phyloP scores from a whole-genome alignment of 2,888 invertebrate genomes.

The Drosophila setosimentum region DNA sequence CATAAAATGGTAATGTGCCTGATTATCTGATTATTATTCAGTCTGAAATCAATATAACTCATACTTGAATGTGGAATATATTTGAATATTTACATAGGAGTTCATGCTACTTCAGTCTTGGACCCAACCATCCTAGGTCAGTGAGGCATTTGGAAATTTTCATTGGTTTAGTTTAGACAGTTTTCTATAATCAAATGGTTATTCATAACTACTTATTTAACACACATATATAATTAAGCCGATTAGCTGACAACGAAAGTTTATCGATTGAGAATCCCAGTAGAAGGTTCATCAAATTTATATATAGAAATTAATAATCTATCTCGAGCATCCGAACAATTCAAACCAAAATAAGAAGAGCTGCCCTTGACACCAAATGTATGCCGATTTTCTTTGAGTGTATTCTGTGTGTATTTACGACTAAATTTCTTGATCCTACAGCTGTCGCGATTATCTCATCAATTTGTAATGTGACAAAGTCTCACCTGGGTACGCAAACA shows the following conservation, averaged over 20 bases:
- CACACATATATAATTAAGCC: background rate
- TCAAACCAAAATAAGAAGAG: too few species aligned
- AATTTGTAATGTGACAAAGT: constrained; percentile 16
- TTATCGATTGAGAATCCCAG: background rate
- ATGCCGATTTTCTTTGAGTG: background rate
- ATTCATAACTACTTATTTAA: background rate
- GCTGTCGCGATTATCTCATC: constrained; percentile 15
- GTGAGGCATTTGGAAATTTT: background rate
- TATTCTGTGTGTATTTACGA: background rate
- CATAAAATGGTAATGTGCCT: too few species aligned
- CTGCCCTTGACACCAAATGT: background rate
- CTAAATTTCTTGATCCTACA: background rate
- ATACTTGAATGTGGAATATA: background rate
- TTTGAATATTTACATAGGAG: background rate
- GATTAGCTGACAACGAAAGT: background rate
- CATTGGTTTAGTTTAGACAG: background rate
- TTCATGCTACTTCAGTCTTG: background rate
- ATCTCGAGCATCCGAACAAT: too few species aligned
- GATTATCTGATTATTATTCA: background rate
- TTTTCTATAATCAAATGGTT: background rate
- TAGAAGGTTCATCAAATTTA: background rate
- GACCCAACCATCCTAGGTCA: background rate
- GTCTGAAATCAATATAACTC: background rate
- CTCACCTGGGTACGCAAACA: constrained; percentile 1
- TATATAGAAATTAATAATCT: background rate